phyloP scores from a whole-genome alignment of 2,113 vertebrate species.

The Neogobius melanostomus region DNA sequence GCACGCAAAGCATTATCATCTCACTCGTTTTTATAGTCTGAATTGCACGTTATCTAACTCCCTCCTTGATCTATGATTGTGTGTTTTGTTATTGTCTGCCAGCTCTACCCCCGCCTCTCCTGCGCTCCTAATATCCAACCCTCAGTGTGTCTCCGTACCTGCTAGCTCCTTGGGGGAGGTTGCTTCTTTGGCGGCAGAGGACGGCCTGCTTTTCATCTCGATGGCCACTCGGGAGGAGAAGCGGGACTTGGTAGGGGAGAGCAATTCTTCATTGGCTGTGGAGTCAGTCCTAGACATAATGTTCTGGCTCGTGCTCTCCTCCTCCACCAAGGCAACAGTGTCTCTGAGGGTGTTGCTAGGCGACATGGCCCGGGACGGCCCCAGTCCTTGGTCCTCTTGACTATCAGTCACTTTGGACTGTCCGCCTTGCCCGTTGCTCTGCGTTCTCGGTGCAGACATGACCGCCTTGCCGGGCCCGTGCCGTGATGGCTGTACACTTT shows the following conservation, averaged over 20 bases:
- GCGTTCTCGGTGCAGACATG: slow-evolving; percentile 79
- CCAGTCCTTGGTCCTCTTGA: slow-evolving; percentile 65
- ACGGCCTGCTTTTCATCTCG: slow-evolving; percentile 73
- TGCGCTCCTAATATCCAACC: slow-evolving; percentile 7
- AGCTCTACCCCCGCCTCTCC: neutral
- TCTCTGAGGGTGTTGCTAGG: slow-evolving; percentile 70
- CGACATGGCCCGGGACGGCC: slow-evolving; percentile 55
- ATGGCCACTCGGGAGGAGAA: slow-evolving; percentile 75
- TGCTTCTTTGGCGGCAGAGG: slow-evolving; percentile 73
- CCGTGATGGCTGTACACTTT: slow-evolving; percentile 88
- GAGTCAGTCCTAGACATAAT: slow-evolving; percentile 65
- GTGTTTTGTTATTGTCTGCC: slow-evolving; percentile 15
- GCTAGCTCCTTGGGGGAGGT: slow-evolving; percentile 66
- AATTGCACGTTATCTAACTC: slow-evolving; percentile 35
- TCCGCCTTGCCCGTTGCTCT: slow-evolving; percentile 70
- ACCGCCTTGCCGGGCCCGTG: slow-evolving; percentile 70
- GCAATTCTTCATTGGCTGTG: slow-evolving; percentile 61
- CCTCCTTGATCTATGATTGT: slow-evolving; percentile 27
- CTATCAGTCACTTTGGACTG: slow-evolving; percentile 75
- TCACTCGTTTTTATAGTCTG: slow-evolving; percentile 50
- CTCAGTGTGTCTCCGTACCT: slow-evolving; percentile 54
- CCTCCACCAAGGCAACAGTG: slow-evolving; percentile 74
- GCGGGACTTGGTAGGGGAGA: slow-evolving; percentile 71
- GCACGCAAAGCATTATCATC: slow-evolving; percentile 32
- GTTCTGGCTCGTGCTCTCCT: slow-evolving; percentile 63